Conservation (phyloP, 2,797 vertebrate species). For the Lateolabrax maculatus region DNA sequence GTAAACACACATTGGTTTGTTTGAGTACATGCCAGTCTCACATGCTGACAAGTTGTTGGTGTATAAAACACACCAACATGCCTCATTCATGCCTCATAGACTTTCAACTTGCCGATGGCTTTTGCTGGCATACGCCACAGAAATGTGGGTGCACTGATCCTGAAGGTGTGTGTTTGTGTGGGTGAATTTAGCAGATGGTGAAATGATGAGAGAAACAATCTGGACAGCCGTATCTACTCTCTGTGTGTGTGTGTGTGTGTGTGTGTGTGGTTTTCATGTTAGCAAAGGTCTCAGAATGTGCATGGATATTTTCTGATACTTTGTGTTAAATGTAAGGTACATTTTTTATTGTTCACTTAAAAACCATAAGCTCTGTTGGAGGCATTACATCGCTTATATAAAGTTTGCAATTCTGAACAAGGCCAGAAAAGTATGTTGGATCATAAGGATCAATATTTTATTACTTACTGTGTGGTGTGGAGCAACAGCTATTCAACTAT, state of each 20-base stretch:
- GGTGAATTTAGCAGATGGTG: conserved; percentile 55
- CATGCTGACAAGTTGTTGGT: not conserved
- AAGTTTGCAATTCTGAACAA: not conserved
- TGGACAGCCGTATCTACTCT: conserved; percentile 7
- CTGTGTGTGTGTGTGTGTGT: not conserved
- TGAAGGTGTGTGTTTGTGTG: conserved; percentile 48
- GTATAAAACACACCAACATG: conserved; percentile 12
- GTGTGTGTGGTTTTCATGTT: not conserved
- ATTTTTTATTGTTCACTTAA: no score
- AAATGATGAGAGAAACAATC: conserved; percentile 48
- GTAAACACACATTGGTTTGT: not conserved
- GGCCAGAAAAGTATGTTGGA: not conserved
- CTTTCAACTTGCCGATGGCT: conserved; percentile 4
- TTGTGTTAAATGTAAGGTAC: no score
- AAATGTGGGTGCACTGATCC: conserved; percentile 48
- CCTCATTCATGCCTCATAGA: conserved; percentile 27
- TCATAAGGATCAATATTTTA: no score
- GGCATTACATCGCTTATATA: not conserved
- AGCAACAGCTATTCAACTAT: not conserved
- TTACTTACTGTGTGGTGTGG: not conserved
- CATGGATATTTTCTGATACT: not conserved
- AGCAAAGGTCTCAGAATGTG: not conserved
- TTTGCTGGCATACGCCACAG: conserved; percentile 35
- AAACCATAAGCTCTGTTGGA: not conserved
- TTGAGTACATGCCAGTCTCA: not conserved